Base-by-base conservation (phyloP, 2,113 vertebrate species). In the Mormoops blainvillei region DNA sequence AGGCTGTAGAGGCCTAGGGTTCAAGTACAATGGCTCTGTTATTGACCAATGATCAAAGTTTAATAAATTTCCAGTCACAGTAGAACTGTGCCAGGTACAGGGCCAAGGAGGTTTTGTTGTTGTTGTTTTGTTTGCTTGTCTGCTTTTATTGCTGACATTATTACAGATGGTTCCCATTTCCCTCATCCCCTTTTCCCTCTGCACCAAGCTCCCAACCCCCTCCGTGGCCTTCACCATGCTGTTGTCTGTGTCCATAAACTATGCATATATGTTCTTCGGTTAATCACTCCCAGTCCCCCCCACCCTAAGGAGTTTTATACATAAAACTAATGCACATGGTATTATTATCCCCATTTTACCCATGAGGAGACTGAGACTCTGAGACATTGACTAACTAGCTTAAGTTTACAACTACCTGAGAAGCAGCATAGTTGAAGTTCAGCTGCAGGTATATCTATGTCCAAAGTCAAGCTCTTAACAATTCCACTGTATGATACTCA, bases 21-120 rank as follows among this genome's bases (percentile, higher is more conserved):
- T 97, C 91, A 97, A 95, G 71, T 73, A 95, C 83, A 97, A 94
- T 95, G 84, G 24, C 33, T 95, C 50, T 92, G 81, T 67, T 71
- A 31, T 31, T 63, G 61, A 63, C 61, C 61, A 63, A 15, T 89
- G 84, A 97, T 96, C 94, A 97, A 82, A 28, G 65, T 61, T 89
- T 85, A 90, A 87, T 67, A 94, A 95, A 94, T 71, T 81, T 48
- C 67, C 56, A 95, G 90, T 77, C 93, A 81, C 43, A 45, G 33
- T 19, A 84, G 45, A 71, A 77, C 87, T 63, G 70, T 48, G 20
- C 63, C 18, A 50, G 61, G 48, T 8, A 24, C 7, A 82, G 15
- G n/a, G 4, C 33, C 54, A 71, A 67, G 16, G 33, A 48, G 1
- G 24, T 90, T 26, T n/a, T 58, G 26, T 63, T 31, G 61, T 63